Base-by-base conservation (phyloP, 2,888 invertebrate species). In the Ophion ellenae region DNA sequence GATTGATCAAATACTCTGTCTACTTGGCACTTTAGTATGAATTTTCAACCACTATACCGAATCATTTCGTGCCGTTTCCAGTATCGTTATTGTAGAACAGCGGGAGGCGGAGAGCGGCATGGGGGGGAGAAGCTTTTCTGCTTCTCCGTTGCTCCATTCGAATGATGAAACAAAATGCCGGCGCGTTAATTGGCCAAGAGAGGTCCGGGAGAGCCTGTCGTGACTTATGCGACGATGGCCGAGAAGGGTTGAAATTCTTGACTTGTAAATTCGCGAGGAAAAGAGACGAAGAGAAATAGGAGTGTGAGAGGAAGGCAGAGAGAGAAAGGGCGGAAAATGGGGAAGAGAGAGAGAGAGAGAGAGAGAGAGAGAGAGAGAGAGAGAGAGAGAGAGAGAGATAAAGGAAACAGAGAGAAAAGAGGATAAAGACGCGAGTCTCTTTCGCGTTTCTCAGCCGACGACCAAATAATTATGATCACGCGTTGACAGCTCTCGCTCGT, bases 401-500 rank as follows among this genome's bases (percentile, higher is more conserved):
- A 9, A 76, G 66, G 66, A 57, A 53, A 74, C 40, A 64, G 9
- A 69, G 32, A 73, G 14, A 20, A 17, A 32, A 61, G 40, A 17
- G 40, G 67, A 74, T 57, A 67, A 82, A 73, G 81, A 76, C 69
- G 47, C 77, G 74, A 53, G 74, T 73, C 71, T 53, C 3, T 67
- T 64, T 81, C 84, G 83, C 20, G 57, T 85, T 83, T 80, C 85
- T 80, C 81, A 63, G 75, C 61, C 77, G 67, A 45, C 59, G 59
- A 84, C 70, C 83, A 77, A 90, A 92, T 90, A 91, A 91, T 91
- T 89, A 90, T 90, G 90, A 91, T 90, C 83, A 85, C 89, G 89
- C 89, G 92, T 91, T 92, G 93, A 92, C 92, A 92, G 92, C 86
- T 90, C 88, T 86, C 89, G 87, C 88, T 89, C 90, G 83, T 89